Conservation (phyloP, 1,140 invertebrate genomes). For the Ericerus pela region DNA sequence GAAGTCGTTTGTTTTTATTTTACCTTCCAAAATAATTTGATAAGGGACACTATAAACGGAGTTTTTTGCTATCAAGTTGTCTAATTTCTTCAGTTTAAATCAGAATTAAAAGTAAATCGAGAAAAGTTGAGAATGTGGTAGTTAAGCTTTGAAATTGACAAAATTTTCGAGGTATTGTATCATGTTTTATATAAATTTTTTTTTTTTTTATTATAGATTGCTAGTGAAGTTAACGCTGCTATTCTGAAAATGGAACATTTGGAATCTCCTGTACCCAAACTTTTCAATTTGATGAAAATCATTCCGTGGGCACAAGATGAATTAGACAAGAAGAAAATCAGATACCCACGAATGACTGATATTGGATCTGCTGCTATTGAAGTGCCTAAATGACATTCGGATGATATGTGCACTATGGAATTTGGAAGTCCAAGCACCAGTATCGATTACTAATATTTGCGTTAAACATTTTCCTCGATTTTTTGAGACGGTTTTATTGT, state of each 20-base stretch:
- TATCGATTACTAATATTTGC: constrained; percentile 7
- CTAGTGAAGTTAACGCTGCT: constrained; percentile 91
- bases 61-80: too few species aligned
- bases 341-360: constrained; percentile 85
- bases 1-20: too few species aligned
- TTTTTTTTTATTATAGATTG: constrained; percentile 59
- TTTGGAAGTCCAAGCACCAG: constrained; percentile 4
- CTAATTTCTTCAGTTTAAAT: neutral
- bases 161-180: too few species aligned
- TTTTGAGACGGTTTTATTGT: too few species aligned
- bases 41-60: too few species aligned
- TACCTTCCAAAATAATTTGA: too few species aligned
- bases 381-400: constrained; percentile 42
- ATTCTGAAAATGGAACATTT: constrained; percentile 83
- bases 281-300: constrained; percentile 81
- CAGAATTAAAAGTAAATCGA: neutral
- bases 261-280: constrained; percentile 71
- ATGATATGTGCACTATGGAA: constrained; percentile 12
- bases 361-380: constrained; percentile 66
- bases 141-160: neutral
- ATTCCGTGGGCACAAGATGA: constrained; percentile 92
- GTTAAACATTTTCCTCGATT: too few species aligned
- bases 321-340: constrained; percentile 82
- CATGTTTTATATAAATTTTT: constrained; percentile 4
- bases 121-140: neutral